Evolutionary conservation across 2,113 vertebrate genomes (phyloP).

Genomic region (Misgurnus mizolepis): DNA sequence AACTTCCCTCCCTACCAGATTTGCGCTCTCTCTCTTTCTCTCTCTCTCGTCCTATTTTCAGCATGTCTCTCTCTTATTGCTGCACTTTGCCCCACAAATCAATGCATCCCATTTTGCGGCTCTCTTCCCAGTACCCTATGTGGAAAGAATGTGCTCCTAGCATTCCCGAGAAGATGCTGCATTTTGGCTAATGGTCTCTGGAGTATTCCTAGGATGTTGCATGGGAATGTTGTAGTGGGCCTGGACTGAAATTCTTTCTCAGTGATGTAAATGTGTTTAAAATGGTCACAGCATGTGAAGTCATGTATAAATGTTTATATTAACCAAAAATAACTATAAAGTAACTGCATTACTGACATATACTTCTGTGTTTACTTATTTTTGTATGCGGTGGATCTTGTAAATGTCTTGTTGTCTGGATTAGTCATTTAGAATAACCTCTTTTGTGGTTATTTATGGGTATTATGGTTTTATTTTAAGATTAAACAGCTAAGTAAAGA

Average conservation of each 20-base stretch:
- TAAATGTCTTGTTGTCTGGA: no score
- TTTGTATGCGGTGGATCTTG: no score
- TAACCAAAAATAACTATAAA: neutral
- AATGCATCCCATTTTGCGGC: slow-evolving; percentile 45
- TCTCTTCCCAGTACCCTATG: slow-evolving; percentile 55
- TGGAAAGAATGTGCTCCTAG: slow-evolving; percentile 63
- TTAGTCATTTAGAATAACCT: neutral
- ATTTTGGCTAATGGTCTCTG: slow-evolving; percentile 62
- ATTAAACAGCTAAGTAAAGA: slow-evolving; percentile 9
- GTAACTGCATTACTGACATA: no score
- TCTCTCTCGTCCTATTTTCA: slow-evolving; percentile 10
- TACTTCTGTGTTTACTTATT: no score
- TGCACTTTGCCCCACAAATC: slow-evolving; percentile 55
- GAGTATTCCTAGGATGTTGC: slow-evolving; percentile 27
- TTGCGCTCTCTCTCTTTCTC: slow-evolving; percentile 12
- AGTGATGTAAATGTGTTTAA: neutral
- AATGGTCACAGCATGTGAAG: neutral
- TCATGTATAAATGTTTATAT: neutral
- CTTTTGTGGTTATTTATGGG: neutral
- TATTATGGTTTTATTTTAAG: neutral
- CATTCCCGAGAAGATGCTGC: slow-evolving; percentile 68
- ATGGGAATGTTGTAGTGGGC: neutral
- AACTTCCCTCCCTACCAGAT: neutral
- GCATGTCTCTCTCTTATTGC: slow-evolving; percentile 40
- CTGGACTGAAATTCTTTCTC: neutral